Evolutionary conservation across 2,797 vertebrate species (phyloP).

Genomic region (Microtus californicus): DNA sequence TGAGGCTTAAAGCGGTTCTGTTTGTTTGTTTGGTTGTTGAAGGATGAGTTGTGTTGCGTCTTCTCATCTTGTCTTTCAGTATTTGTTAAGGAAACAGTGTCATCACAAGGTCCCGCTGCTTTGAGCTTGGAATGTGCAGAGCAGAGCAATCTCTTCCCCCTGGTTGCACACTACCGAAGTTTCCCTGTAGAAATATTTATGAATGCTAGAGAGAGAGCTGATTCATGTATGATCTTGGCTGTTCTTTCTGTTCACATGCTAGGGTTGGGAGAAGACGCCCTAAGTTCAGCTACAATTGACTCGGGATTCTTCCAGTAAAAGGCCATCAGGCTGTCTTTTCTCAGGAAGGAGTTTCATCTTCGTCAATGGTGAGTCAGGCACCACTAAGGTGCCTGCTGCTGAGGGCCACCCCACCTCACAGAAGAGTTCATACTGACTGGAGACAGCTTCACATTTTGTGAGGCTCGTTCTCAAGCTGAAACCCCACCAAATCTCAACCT

Average conservation of each 20-base stretch:
- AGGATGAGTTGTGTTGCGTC: constrained; percentile 41
- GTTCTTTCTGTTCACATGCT: background rate
- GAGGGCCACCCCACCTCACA: background rate
- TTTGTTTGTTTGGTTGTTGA: background rate
- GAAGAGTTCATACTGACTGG: constrained; percentile 5
- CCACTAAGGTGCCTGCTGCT: background rate
- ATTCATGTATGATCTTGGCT: background rate
- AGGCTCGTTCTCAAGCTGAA: constrained; percentile 50
- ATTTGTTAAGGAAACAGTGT: constrained; percentile 43
- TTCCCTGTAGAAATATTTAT: constrained; percentile 51
- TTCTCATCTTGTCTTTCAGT: constrained; percentile 61
- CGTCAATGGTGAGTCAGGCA: background rate
- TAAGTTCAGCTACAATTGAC: background rate
- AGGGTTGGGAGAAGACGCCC: background rate
- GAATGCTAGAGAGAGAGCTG: constrained; percentile 16
- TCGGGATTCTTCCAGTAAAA: constrained; percentile 46
- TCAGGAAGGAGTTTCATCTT: background rate
- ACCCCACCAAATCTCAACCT: background rate
- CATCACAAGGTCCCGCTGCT: background rate
- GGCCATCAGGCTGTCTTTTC: background rate
- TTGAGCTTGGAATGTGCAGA: background rate
- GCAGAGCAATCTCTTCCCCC: background rate
- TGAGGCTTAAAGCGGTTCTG: constrained; percentile 58
- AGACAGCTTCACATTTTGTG: background rate
- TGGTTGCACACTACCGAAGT: background rate